These are phyloP conservation scores for Alitta virens DNA, from an alignment of 2,888 invertebrate genomes.

Conservation along the genomic window DNA sequence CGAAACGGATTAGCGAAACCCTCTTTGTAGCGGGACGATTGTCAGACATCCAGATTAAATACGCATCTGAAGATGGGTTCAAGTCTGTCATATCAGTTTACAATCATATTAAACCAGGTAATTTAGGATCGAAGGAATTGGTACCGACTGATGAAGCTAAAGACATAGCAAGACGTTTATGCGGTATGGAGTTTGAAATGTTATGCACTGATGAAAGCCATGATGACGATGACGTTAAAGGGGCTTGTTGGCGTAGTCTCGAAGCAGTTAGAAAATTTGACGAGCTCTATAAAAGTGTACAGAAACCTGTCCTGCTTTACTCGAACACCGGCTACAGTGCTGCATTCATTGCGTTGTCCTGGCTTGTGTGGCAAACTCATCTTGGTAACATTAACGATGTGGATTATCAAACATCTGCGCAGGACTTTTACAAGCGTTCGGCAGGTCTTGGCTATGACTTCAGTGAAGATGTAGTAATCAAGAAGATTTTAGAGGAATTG, in stretches of 20 bases:
- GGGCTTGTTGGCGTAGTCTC: too few species aligned
- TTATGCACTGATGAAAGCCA: neutral
- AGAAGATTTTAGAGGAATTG: neutral
- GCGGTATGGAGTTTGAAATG: neutral
- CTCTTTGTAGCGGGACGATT: neutral
- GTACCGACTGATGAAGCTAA: neutral
- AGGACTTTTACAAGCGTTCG: neutral
- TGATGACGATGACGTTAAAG: too few species aligned
- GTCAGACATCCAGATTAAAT: neutral
- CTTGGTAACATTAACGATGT: neutral
- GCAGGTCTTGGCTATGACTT: neutral
- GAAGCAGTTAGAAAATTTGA: neutral
- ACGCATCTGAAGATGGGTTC: neutral
- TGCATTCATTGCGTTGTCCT: neutral
- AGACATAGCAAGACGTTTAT: neutral
- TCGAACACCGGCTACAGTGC: neutral
- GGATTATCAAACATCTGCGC: neutral
- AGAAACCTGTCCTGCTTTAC: slow-evolving; percentile 1
- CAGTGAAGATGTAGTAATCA: neutral
- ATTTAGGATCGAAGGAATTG: neutral
- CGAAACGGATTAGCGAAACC: neutral
- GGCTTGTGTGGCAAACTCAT: neutral
- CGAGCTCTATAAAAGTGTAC: slow-evolving; percentile 19
- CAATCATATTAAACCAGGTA: neutral
- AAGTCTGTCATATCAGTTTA: neutral